Percentiles rank a stretch among this genome's conserved stretches.
phyloP scores from a whole-genome alignment of 2,113 vertebrate species.

The Sciurus niger region DNA sequence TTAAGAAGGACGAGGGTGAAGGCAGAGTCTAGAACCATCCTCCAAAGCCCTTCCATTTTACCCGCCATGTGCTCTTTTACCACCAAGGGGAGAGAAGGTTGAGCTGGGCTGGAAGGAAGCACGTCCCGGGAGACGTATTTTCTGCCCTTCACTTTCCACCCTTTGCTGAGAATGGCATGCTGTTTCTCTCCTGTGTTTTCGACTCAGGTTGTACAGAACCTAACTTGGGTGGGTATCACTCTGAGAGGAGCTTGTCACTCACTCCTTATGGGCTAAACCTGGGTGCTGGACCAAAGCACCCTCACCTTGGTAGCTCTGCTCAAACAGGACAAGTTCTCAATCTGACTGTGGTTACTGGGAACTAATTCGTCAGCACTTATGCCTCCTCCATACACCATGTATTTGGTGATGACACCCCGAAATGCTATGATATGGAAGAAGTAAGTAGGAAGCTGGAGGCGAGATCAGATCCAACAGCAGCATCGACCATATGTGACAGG shows the following conservation, averaged over 20 bases:
- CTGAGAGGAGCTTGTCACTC: too few species aligned
- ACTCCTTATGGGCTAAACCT: too few species aligned
- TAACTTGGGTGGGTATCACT: not conserved
- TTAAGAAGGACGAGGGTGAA: not conserved
- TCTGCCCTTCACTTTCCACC: not conserved
- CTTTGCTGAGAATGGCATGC: not conserved
- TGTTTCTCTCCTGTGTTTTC: not conserved
- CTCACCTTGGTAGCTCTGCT: accelerated
- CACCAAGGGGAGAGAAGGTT: not conserved
- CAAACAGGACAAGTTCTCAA: not conserved
- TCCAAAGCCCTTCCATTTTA: not conserved
- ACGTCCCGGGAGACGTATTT: not conserved
- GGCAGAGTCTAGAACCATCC: too few species aligned
- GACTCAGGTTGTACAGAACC: too few species aligned
- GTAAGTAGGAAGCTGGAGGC: not conserved
- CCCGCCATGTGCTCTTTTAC: not conserved
- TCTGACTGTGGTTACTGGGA: not conserved
- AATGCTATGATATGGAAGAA: not conserved
- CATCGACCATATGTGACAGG: not conserved
- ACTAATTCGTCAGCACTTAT: not conserved
- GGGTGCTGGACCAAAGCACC: not conserved
- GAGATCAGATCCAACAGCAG: too few species aligned
- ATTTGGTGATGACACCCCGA: not conserved
- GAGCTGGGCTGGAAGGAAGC: not conserved
- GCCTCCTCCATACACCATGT: accelerated